These are phyloP conservation scores for Seriola quinqueradiata DNA, from an alignment of 2,113 vertebrate species.

Conservation along the genomic window DNA sequence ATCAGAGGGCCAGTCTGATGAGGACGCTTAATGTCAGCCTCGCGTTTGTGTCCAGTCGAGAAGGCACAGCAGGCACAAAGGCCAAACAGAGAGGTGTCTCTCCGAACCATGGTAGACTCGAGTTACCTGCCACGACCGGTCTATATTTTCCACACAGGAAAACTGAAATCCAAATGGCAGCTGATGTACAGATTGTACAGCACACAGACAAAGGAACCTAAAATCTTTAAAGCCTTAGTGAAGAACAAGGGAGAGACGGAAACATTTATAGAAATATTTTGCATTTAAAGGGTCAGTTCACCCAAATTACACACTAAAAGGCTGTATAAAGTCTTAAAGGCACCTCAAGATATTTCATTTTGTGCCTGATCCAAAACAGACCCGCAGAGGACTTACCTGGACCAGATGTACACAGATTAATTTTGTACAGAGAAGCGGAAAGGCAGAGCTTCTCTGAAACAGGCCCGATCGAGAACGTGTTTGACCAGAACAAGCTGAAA, in stretches of 20 bases:
- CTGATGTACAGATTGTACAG: background rate
- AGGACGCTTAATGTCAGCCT: slow-evolving; percentile 49
- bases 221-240: too few species aligned
- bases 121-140: background rate
- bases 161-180: background rate
- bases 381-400: too few species aligned
- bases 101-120: background rate
- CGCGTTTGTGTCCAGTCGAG: slow-evolving; percentile 51
- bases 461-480: too few species aligned
- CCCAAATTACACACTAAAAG: too few species aligned
- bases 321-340: too few species aligned
- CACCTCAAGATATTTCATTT: too few species aligned
- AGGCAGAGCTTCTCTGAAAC: too few species aligned
- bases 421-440: too few species aligned
- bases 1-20: slow-evolving; percentile 5
- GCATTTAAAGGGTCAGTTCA: background rate
- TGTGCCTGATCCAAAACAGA: background rate
- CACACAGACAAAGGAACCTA: background rate
- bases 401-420: too few species aligned
- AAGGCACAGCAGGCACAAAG: slow-evolving; percentile 17
- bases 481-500: too few species aligned
- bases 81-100: slow-evolving; percentile 27
- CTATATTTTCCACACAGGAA: background rate
- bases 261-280: too few species aligned
- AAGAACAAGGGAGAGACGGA: too few species aligned